These are phyloP conservation scores for Criorhina ranunculi DNA, from an alignment of 2,888 invertebrate species.

Conservation along the genomic window DNA sequence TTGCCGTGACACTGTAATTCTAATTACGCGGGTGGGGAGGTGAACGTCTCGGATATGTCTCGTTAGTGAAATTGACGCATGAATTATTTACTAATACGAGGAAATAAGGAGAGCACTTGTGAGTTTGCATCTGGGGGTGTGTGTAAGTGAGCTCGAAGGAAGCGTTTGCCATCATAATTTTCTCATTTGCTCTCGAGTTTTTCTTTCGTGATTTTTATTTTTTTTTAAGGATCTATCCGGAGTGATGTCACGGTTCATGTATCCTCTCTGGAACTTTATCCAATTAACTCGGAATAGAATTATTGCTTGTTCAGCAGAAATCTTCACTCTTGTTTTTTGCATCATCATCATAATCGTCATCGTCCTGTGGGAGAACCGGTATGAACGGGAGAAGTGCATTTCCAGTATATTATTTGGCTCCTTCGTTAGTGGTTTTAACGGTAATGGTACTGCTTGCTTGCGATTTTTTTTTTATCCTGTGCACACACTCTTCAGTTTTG, in stretches of 20 bases:
- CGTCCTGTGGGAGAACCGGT: not conserved
- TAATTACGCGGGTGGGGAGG: constrained; percentile 59
- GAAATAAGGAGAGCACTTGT: constrained; percentile 48
- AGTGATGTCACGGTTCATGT: constrained; percentile 71
- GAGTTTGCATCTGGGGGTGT: not conserved
- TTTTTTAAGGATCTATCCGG: constrained; percentile 45
- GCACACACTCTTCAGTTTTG: constrained; percentile 4
- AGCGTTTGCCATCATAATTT: constrained; percentile 52
- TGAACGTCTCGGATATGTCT: constrained; percentile 72
- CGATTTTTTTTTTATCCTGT: not conserved
- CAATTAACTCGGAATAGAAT: constrained; percentile 72
- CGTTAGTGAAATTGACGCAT: constrained; percentile 76
- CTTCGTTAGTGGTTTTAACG: constrained; percentile 30
- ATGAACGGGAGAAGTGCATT: not conserved
- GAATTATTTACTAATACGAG: constrained; percentile 74
- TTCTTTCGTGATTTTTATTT: constrained; percentile 17
- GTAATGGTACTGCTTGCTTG: not conserved
- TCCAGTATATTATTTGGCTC: not conserved
- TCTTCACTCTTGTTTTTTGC: constrained; percentile 19
- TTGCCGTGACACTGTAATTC: constrained; percentile 55
- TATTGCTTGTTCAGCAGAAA: constrained; percentile 72
- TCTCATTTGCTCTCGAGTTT: constrained; percentile 32
- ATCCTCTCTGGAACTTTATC: constrained; percentile 70
- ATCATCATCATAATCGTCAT: constrained; percentile 43
- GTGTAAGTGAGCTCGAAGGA: constrained; percentile 14